These are phyloP conservation scores for Latheticus oryzae DNA, from an alignment of 2,888 invertebrate genomes.

Conservation along the genomic window DNA sequence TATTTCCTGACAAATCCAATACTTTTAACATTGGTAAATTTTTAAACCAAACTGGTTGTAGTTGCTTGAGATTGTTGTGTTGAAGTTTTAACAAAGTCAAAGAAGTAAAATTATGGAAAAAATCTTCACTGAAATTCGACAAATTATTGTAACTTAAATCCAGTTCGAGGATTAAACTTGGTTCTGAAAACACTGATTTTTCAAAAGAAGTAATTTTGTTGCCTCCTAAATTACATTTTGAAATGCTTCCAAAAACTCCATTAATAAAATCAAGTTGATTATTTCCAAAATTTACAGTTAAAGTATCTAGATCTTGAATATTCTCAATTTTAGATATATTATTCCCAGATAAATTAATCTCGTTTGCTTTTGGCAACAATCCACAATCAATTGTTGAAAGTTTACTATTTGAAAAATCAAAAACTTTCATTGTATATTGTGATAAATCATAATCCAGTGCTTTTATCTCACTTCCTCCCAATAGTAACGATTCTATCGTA, in stretches of 20 bases:
- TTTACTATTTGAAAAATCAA: constrained; percentile 13
- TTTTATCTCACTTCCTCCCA: no score
- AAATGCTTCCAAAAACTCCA: constrained; percentile 1
- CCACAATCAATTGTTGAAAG: constrained; percentile 2
- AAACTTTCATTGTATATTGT: background rate
- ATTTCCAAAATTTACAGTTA: constrained; percentile 7
- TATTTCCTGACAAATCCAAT: constrained; percentile 19
- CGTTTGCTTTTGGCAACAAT: constrained; percentile 1
- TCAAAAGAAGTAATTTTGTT: background rate
- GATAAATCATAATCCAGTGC: constrained; percentile 2
- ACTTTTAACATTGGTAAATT: constrained; percentile 1
- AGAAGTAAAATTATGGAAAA: constrained; percentile 3
- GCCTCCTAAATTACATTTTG: constrained; percentile 1
- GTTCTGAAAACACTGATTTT: background rate
- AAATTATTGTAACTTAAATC: constrained; percentile 19
- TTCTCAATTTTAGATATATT: constrained; percentile 3
- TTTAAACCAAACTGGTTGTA: constrained; percentile 4
- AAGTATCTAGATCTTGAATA: constrained; percentile 1
- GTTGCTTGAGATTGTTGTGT: constrained; percentile 10
- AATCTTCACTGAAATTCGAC: background rate
- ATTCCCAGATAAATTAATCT: constrained; percentile 14
- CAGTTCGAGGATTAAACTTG: background rate
- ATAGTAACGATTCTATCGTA: background rate
- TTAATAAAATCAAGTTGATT: constrained; percentile 6
- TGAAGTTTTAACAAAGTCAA: constrained; percentile 3